Percentiles rank a stretch among this genome's conserved stretches.
phyloP scores from a whole-genome alignment of 2,113 vertebrate genomes.

The Pleuronectes platessa region DNA sequence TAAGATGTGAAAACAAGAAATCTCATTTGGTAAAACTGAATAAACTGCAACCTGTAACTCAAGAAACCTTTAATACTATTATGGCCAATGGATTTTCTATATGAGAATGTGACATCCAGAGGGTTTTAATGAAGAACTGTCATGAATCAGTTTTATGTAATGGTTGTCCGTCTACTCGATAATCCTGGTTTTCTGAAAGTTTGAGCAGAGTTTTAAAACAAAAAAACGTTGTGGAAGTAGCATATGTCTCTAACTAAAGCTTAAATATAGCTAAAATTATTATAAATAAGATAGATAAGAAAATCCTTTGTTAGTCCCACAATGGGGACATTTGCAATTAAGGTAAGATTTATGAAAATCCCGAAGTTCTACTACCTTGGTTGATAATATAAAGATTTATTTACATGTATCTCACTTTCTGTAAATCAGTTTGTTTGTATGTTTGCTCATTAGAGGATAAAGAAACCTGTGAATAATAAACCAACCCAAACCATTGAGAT shows the following conservation, averaged over 20 bases:
- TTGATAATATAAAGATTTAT: not conserved
- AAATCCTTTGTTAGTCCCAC: too few species aligned
- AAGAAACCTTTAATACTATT: not conserved
- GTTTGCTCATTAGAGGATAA: not conserved
- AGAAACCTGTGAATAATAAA: not conserved
- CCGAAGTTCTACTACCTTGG: not conserved
- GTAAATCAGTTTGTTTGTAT: not conserved
- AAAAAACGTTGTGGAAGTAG: too few species aligned
- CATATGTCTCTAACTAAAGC: too few species aligned
- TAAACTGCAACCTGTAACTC: too few species aligned
- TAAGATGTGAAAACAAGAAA: not conserved
- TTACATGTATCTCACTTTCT: not conserved
- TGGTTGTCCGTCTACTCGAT: too few species aligned
- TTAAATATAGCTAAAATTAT: too few species aligned
- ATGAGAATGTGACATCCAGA: not conserved
- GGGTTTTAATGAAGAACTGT: not conserved
- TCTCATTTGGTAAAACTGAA: not conserved
- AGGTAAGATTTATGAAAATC: too few species aligned
- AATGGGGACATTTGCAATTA: too few species aligned
- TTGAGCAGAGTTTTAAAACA: too few species aligned
- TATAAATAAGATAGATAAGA: too few species aligned
- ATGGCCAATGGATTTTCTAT: not conserved
- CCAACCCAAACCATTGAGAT: not conserved
- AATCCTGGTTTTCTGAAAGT: too few species aligned
- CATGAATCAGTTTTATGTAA: too few species aligned